Conservation (phyloP, 2,113 vertebrate species). For the Platysteira castanea region DNA sequence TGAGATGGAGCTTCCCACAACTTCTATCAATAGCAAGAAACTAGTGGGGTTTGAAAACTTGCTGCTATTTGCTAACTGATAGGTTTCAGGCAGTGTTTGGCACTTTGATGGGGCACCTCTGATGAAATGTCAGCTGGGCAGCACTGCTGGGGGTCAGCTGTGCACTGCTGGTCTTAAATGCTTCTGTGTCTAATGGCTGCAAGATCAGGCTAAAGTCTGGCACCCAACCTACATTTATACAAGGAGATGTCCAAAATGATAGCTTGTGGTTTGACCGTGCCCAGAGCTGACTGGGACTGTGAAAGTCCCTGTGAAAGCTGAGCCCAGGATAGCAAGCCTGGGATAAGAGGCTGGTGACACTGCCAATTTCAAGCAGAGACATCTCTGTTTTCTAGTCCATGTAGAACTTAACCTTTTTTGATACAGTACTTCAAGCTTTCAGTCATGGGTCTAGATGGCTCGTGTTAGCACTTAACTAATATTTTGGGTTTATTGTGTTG, state of each 20-base stretch:
- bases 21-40: not conserved
- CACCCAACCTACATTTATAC: not conserved
- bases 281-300: not conserved
- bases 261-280: not conserved
- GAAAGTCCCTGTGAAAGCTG: not conserved
- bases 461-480: not conserved
- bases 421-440: not conserved
- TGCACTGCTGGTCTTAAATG: not conserved
- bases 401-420: not conserved
- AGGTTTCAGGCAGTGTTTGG: fast-evolving
- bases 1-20: not conserved
- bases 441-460: not conserved
- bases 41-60: not conserved
- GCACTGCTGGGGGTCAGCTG: not conserved
- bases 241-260: not conserved
- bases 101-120: fast-evolving
- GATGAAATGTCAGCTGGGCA: not conserved
- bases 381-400: not conserved
- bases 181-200: not conserved
- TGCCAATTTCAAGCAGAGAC: not conserved
- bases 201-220: not conserved
- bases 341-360: not conserved
- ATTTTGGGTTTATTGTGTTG: not conserved
- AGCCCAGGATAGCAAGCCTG: not conserved
- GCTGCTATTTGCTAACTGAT: fast-evolving